phyloP scores from a whole-genome alignment of 2,888 invertebrate species.

The Scrobipalpa costella region DNA sequence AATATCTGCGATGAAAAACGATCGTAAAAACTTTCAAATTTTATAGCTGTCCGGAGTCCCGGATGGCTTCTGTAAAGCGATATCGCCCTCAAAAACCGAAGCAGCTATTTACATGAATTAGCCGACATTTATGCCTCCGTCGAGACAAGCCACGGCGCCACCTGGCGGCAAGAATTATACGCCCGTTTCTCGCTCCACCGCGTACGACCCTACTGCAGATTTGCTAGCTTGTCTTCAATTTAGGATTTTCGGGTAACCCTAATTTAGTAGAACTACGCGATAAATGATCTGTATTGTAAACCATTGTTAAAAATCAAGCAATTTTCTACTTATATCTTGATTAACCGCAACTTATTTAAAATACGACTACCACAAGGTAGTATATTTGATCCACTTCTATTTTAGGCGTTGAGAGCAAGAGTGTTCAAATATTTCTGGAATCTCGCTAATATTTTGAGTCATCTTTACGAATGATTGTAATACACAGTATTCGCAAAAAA shows the following conservation, averaged over 20 bases:
- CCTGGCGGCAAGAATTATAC: conserved; percentile 73
- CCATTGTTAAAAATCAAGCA: no score
- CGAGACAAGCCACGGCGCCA: conserved; percentile 74
- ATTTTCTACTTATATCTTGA: no score
- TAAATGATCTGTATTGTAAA: not conserved
- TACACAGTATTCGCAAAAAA: no score
- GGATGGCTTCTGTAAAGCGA: conserved; percentile 4
- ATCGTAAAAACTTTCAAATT: conserved; percentile 22
- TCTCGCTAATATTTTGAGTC: no score
- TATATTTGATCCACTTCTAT: no score
- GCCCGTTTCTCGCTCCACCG: conserved; percentile 74
- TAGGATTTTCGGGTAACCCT: conserved; percentile 36
- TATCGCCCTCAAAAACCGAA: conserved; percentile 50
- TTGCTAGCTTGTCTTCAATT: conserved; percentile 44
- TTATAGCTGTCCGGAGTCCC: conserved; percentile 19
- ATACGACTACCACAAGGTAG: no score
- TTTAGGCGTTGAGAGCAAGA: no score
- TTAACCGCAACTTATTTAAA: no score
- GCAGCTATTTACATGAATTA: conserved; percentile 78
- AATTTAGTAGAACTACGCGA: not conserved
- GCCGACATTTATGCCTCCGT: conserved; percentile 74
- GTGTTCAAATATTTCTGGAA: no score
- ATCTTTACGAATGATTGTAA: no score
- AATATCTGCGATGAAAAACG: conserved; percentile 9
- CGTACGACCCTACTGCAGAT: conserved; percentile 40